Conservation (phyloP, 2,888 invertebrate species). For the Carabus problematicus region DNA sequence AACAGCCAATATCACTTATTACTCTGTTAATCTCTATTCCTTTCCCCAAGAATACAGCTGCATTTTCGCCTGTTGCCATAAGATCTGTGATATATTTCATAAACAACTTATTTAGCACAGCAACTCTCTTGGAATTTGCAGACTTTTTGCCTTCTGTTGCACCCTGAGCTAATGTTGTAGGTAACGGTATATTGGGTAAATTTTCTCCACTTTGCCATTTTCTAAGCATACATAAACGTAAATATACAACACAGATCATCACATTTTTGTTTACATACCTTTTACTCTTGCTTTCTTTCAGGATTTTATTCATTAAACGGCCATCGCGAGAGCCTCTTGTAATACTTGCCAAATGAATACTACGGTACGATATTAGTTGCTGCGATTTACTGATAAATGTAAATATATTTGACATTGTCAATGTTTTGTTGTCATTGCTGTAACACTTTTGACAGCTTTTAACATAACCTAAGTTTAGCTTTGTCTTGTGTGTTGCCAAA, state of each 20-base stretch:
- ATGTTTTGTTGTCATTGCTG: too few species aligned
- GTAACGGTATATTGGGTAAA: constrained; percentile 48
- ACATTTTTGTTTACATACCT: constrained; percentile 8
- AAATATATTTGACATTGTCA: too few species aligned
- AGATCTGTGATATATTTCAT: constrained; percentile 82
- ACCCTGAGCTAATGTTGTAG: constrained; percentile 55
- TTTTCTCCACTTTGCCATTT: constrained; percentile 23
- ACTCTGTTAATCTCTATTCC: constrained; percentile 79
- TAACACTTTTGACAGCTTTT: too few species aligned
- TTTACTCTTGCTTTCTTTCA: constrained; percentile 29
- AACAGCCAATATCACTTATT: constrained; percentile 27
- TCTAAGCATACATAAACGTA: constrained; percentile 7
- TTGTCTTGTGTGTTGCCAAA: too few species aligned
- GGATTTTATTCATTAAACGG: constrained; percentile 36
- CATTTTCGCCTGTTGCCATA: constrained; percentile 74
- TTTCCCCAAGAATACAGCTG: constrained; percentile 67
- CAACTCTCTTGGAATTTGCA: constrained; percentile 65
- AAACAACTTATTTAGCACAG: constrained; percentile 79
- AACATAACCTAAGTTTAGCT: too few species aligned
- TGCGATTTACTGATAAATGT: too few species aligned
- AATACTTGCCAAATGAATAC: not conserved
- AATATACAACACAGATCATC: not conserved
- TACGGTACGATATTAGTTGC: not conserved
- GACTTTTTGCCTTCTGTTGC: constrained; percentile 63
- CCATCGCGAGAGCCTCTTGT: not conserved